A percentile compares a stretch with the other conserved stretches of the same genome.
phyloP scores from a whole-genome alignment of 2,797 vertebrate species.

The Urocyon cinereoargenteus region DNA sequence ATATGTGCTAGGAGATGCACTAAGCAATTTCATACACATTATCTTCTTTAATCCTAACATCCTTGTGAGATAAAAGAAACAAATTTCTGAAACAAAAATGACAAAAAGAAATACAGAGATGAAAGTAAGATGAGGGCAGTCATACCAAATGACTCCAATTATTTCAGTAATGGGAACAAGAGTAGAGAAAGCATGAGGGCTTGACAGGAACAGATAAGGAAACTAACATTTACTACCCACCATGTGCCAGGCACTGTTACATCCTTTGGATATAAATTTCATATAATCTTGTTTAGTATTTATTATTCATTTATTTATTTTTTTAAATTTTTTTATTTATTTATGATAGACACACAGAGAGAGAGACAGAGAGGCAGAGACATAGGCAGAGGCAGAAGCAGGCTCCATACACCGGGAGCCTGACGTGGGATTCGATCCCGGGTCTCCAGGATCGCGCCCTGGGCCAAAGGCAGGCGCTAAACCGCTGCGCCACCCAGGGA shows the following conservation, averaged over 20 bases:
- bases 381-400: too few species aligned
- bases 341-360: too few species aligned
- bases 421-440: too few species aligned
- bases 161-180: background rate
- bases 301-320: background rate
- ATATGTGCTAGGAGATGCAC: background rate
- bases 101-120: background rate
- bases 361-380: too few species aligned
- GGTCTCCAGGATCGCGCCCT: too few species aligned
- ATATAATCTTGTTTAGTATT: background rate
- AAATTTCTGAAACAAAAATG: constrained; percentile 26
- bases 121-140: background rate
- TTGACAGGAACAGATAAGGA: background rate
- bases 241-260: background rate
- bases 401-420: too few species aligned
- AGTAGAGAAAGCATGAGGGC: background rate
- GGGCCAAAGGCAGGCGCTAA: too few species aligned
- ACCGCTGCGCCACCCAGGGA: too few species aligned
- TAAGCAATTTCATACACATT: constrained; percentile 15
- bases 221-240: background rate
- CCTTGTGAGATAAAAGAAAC: background rate
- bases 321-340: too few species aligned
- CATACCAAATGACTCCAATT: background rate
- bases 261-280: background rate
- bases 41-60: constrained; percentile 27